These are phyloP conservation scores for Poecile montanus DNA, from an alignment of 2,797 vertebrate genomes.

Conservation along the genomic window DNA sequence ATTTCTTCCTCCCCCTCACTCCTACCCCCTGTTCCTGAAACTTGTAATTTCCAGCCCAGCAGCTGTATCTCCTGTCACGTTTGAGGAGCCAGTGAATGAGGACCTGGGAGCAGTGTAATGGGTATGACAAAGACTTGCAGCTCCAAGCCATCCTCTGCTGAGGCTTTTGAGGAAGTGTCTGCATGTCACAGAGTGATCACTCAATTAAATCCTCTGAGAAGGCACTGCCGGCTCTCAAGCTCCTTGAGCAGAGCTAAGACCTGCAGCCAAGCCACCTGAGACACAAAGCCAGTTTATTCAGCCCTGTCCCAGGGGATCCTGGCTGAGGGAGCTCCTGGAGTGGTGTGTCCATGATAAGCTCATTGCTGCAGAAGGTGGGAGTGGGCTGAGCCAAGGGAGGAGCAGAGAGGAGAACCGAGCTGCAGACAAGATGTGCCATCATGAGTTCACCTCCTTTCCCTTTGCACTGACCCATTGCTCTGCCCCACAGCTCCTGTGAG, in stretches of 20 bases:
- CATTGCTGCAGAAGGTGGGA: background rate
- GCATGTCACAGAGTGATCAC: background rate
- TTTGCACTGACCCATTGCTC: background rate
- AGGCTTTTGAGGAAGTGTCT: background rate
- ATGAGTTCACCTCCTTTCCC: background rate
- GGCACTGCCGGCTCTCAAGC: background rate
- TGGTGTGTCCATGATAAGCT: rapidly evolving
- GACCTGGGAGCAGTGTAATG: background rate
- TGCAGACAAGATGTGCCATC: background rate
- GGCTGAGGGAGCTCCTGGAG: background rate
- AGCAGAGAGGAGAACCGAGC: background rate
- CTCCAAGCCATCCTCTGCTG: background rate
- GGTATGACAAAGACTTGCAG: background rate
- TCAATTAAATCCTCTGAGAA: slow-evolving; percentile 25
- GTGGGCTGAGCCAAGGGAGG: background rate
- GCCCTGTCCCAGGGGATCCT: background rate
- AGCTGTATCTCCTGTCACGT: background rate
- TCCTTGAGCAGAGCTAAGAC: background rate
- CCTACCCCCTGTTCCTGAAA: background rate
- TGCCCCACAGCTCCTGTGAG: rapidly evolving
- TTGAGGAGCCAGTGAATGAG: slow-evolving; percentile 12
- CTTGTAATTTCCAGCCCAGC: background rate
- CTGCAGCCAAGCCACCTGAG: background rate
- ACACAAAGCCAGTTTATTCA: background rate
- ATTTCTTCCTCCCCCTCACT: background rate